phyloP scores from a whole-genome alignment of 1,140 invertebrate species.

The Catajapyx aquilonaris region DNA sequence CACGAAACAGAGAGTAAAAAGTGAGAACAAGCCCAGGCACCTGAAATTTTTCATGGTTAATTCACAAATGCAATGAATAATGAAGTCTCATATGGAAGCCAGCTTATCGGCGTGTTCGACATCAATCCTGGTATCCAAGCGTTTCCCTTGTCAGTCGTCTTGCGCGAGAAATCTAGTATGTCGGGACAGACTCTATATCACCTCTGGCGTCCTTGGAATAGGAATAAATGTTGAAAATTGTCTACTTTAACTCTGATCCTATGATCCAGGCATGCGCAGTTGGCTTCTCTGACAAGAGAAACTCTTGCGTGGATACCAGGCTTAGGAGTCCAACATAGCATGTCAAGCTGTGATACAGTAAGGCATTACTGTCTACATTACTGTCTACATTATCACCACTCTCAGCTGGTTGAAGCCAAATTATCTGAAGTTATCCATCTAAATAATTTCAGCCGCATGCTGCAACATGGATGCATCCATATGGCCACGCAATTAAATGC shows the following conservation, averaged over 20 bases:
- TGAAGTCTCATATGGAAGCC: neutral
- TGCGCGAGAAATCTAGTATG: no score
- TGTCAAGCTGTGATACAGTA: no score
- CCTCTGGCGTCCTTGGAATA: no score
- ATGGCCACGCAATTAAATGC: neutral
- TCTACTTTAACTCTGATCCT: no score
- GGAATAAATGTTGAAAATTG: no score
- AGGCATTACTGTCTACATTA: neutral
- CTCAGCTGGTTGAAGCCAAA: neutral
- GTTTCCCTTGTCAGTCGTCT: neutral
- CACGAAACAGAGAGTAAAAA: constrained; percentile 7
- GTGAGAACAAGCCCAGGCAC: neutral
- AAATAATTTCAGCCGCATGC: neutral
- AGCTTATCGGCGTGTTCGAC: neutral
- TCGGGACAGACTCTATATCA: no score
- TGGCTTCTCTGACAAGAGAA: no score
- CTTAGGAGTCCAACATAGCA: no score
- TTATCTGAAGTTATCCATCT: neutral
- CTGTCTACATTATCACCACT: neutral
- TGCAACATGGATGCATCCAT: neutral
- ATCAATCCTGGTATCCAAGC: neutral
- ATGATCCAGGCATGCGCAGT: no score
- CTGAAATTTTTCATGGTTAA: neutral
- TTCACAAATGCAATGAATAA: neutral
- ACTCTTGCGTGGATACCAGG: no score